Conservation (phyloP, 2,797 vertebrate genomes). For the Mycteria americana region DNA sequence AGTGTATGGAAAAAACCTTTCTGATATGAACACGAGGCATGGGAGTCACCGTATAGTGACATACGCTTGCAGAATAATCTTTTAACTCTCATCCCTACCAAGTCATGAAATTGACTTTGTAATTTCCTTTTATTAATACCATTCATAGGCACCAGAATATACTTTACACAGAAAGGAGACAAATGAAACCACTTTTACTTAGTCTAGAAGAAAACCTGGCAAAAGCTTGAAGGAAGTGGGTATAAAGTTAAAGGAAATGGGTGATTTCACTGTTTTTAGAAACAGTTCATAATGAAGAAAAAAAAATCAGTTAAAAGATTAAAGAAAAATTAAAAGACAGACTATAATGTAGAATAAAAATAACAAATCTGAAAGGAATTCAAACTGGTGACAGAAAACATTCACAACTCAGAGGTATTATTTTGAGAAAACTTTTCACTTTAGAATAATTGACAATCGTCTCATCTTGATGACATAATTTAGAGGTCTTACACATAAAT, state of each 20-base stretch:
- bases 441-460: not conserved
- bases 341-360: not conserved
- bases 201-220: not conserved
- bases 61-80: not conserved
- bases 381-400: not conserved
- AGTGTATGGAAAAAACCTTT: not conserved
- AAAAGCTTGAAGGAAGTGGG: not conserved
- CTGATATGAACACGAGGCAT: not conserved
- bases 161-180: not conserved
- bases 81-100: not conserved
- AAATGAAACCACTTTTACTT: not conserved
- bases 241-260: not conserved
- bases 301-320: accelerated
- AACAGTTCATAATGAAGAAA: not conserved
- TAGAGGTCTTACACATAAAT: not conserved
- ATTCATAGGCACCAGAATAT: not conserved
- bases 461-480: not conserved
- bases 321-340: not conserved
- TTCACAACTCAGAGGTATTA: not conserved
- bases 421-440: not conserved
- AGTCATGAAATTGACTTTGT: not conserved
- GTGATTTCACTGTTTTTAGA: not conserved
- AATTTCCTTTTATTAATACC: not conserved
- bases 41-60: not conserved
- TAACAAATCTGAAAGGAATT: not conserved